Evolutionary conservation across 2,113 vertebrate species (phyloP).

Genomic region (Hepsetus odoe): DNA sequence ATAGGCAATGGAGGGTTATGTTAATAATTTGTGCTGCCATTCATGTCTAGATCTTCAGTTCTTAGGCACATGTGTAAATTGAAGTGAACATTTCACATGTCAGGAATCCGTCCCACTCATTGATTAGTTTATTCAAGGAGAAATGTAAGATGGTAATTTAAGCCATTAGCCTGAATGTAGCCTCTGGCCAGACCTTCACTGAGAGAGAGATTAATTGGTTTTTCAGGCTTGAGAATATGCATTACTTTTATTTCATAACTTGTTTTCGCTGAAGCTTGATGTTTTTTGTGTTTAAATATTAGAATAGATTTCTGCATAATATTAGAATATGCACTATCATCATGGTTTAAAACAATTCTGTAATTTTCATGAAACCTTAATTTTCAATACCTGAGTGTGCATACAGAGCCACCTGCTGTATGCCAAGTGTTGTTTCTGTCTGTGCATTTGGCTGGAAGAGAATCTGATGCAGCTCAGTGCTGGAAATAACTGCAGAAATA

Average conservation of each 20-base stretch:
- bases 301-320: neutral
- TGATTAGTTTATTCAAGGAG: constrained; percentile 21
- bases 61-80: neutral
- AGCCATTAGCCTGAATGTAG: constrained; percentile 27
- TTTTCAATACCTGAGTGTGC: neutral
- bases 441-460: neutral
- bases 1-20: neutral
- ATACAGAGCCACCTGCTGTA: constrained; percentile 49
- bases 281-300: neutral
- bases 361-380: neutral
- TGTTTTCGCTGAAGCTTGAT: neutral
- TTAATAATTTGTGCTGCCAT: neutral
- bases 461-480: constrained; percentile 4
- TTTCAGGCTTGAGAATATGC: neutral
- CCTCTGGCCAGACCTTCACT: constrained; percentile 16
- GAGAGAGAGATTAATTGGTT: constrained; percentile 1
- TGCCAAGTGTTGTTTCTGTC: constrained; percentile 3
- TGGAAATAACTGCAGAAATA: neutral
- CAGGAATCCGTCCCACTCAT: neutral
- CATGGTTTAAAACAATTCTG: neutral
- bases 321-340: neutral
- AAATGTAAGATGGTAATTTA: constrained; percentile 37
- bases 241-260: neutral
- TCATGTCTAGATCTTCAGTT: neutral
- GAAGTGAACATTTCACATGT: neutral